Evolutionary conservation across 2,797 vertebrate genomes (phyloP).

Genomic region (Discoglossus pictus): DNA sequence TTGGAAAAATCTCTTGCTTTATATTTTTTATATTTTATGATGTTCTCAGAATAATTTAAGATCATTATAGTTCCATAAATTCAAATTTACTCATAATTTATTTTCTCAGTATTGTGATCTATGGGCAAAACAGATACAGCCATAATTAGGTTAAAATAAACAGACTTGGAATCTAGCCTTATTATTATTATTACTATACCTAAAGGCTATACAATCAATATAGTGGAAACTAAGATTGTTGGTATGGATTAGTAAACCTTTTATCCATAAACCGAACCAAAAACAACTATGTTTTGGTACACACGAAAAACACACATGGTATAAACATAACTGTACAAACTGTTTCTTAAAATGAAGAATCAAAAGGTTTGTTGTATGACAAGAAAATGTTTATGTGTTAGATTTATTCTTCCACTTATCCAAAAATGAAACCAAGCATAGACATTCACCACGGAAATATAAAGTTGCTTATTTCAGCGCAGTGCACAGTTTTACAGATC

Average conservation of each 20-base stretch:
- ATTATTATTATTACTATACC: conserved; percentile 31
- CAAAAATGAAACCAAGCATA: conserved; percentile 65
- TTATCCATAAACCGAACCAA: conserved; percentile 27
- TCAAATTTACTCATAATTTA: too few species aligned
- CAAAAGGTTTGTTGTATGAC: conserved; percentile 52
- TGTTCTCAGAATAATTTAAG: too few species aligned
- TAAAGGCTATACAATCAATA: conserved; percentile 15
- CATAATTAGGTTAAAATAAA: too few species aligned
- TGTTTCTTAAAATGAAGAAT: conserved; percentile 50
- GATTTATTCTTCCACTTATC: conserved; percentile 66
- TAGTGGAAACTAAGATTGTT: conserved; percentile 20
- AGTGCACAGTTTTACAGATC: conserved; percentile 58
- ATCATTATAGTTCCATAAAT: too few species aligned
- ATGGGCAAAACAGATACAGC: too few species aligned
- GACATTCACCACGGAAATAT: conserved; percentile 61
- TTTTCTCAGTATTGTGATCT: too few species aligned
- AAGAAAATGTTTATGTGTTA: conserved; percentile 51
- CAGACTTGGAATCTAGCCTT: conserved; percentile 19
- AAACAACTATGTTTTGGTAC: conserved; percentile 17
- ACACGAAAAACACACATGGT: conserved; percentile 12
- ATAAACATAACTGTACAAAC: not conserved
- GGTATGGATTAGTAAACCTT: conserved; percentile 20
- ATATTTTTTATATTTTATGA: too few species aligned
- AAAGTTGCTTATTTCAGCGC: conserved; percentile 63
- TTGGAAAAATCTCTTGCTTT: too few species aligned